Evolutionary conservation across 1,140 invertebrate species (phyloP), one percentile per base, ranked within the genome.

Genomic region (Branchinecta lynchi): DNA sequence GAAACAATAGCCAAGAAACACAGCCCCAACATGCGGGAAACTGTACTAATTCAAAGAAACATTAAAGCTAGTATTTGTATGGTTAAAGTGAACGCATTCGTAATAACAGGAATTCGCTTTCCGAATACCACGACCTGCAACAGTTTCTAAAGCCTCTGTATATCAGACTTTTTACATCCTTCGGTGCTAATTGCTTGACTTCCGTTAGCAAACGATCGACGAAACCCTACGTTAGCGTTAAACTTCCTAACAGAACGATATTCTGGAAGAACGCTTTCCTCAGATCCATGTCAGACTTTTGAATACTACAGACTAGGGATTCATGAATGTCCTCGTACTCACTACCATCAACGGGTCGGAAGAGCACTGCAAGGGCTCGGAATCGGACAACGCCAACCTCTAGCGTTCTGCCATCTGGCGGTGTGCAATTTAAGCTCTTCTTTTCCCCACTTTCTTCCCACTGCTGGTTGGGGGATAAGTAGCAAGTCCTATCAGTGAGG

Each of bases 271-370:
- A 80, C 68, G 94, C 90, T 82, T 96, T 95, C 70, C 97, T 84
- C 66, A 99, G 83, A 82, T 99, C 97, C 82, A 98, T 87, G 82
- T 99, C 97, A 12, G 95, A 98, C 80, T 97, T 97, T 80, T 95
- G 89, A 76, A 97, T 96, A 7, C 92, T 74, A 80, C 89, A 93
- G 78, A 93, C 86, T 44, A 97, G 81, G 44, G 98, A 93, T 81
- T 99, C 95, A 77, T 98, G 95, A 65, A 99, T 85, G 71, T 96
- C 96, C 83, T 98, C 93, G 78, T 87, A 98, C 80, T 99, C 97
- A 77, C 97, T 93, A 10, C 97, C 97, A 72, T 99, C 80, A 80
- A 98, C 95, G 20, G 97, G 97, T 76, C 93, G 84, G 81, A 99
- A 99, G 43, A 99, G 83, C 12, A 99, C 89, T 83, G 99, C 97